Percentiles rank a stretch among this genome's conserved stretches.
phyloP scores from a whole-genome alignment of 1,140 invertebrate genomes.

The Zaprionus nigranus region DNA sequence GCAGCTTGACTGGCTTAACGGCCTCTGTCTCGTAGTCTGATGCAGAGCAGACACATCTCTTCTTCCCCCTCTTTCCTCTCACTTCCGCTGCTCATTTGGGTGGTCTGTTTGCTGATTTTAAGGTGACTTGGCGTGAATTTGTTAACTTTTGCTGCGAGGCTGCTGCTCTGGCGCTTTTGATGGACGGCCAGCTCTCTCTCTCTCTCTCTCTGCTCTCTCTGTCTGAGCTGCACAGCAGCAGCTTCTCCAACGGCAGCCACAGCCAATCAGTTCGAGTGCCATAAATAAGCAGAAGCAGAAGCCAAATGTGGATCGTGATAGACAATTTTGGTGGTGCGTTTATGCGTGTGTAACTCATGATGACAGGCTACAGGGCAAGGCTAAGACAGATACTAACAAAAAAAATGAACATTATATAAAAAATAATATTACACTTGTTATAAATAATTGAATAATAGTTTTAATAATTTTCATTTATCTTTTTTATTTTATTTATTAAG shows the following conservation, averaged over 20 bases:
- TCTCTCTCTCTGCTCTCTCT: background rate
- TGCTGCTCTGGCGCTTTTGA: slow-evolving; percentile 36
- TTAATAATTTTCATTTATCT: too few species aligned
- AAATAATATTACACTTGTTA: too few species aligned
- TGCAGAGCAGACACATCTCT: background rate
- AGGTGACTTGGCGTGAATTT: slow-evolving; percentile 84
- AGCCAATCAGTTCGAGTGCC: slow-evolving; percentile 40
- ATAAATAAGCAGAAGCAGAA: slow-evolving; percentile 36
- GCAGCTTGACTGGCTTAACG: slow-evolving; percentile 56
- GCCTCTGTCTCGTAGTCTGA: slow-evolving; percentile 6
- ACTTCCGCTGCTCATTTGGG: slow-evolving; percentile 56
- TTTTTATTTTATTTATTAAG: too few species aligned
- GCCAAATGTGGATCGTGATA: slow-evolving; percentile 19
- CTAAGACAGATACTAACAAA: too few species aligned
- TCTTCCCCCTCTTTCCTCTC: slow-evolving; percentile 13
- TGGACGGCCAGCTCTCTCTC: background rate
- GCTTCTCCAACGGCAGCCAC: slow-evolving; percentile 19
- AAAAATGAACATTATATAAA: too few species aligned
- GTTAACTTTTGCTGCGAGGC: slow-evolving; percentile 72
- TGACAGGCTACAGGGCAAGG: background rate
- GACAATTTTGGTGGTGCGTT: slow-evolving; percentile 6
- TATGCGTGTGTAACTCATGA: slow-evolving; percentile 23
- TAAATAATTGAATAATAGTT: too few species aligned
- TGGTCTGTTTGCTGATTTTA: slow-evolving; percentile 76
- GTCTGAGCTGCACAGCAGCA: slow-evolving; percentile 10